Base-by-base conservation (phyloP, 2,797 vertebrate species). In the Myiotriccus ornatus region DNA sequence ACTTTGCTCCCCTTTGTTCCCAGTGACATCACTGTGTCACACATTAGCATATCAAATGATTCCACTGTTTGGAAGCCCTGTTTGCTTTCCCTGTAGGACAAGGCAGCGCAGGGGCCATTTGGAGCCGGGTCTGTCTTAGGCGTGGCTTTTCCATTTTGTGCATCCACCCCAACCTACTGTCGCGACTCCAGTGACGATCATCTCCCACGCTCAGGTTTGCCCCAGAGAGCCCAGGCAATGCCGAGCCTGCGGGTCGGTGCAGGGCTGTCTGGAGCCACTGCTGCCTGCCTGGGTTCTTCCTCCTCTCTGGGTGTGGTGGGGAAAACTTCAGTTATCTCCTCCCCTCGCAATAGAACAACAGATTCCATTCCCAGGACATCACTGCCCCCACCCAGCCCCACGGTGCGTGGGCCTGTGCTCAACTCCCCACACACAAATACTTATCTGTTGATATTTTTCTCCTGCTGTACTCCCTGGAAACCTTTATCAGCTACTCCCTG, bases 281-380 rank as follows among this genome's bases (percentile, higher is more conserved):
- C 75, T 64, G 76, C 86, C 50, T 71, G 53, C 28, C 67, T 22
- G 76, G 69, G 24, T 39, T 56, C 27, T 34, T 86, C 68, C 74
- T 89, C 35, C 47, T 70, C 71, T 22, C 32, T 15, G 95, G 92
- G 87, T 82, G 91, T 49, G 79, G 85, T 83, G 81, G 24, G 35
- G 34, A 89, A 68, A 89, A 39, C 39, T 20, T 7, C 60, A 14
- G 37, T 76, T 90, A 74, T 89, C 90, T 89, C 87, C 87, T 82
- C 68, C 35, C 53, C 64, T 85, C 1, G 13, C 73, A 71, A 39
- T 50, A 10, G 25, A 79, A 35, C 60, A 56, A 43, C 68, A 60
- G 89, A 94, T 96, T 95, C 94, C 95, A 86, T 93, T 91, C 6
- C 2, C 8, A 77, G 89, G 50, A 87, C 92, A 92, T 93, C 94